Base-by-base conservation (phyloP, 2,113 vertebrate genomes). In the Serinus canaria region DNA sequence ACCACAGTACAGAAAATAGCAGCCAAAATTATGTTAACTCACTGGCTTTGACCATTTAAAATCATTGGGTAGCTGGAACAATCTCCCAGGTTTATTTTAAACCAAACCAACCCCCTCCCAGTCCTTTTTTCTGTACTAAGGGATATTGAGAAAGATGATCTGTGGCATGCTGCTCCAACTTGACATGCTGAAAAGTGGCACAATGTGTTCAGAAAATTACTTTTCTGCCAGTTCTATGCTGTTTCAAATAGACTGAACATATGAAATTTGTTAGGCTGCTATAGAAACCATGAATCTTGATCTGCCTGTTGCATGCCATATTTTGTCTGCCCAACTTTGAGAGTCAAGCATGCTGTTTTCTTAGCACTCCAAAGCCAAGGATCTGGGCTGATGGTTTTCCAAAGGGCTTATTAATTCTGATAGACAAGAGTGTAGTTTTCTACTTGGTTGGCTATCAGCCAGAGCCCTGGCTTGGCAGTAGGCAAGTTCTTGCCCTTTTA, bases 221-320 rank as follows among this genome's bases (percentile, higher is more conserved):
- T 87, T 89, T 84, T 33, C 49, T 84, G 81, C 56, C 62, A 84
- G 53, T 84, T 84, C 28, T 73, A 0, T 37, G 62, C 62, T 91
- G 9, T 68, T 92, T 84, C 56, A 89, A 68, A 86, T 67, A 60
- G 59, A 64, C 52, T 81, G 69, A 82, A 52, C 69, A 35, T 81
- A 73, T 11, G 72, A 73, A 70, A 70, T 94, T 88, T 67, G 60
- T 94, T 94, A 88, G 75, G 87, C 92, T 75, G 72, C 85, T 88
- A 41, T 89, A 96, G 93, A 93, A 93, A 96, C 80, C 16, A 5
- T 10, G n/a, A 16, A 16, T 43, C 41, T 43, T 43, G 63, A 72
- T 93, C 83, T 93, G 68, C 64, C 35, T 74, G 24, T 93, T 92
- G 43, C 50, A 60, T 88, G 72, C 35, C 33, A 1, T 90, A 20